Conservation (phyloP, 2,888 invertebrate genomes). For the Melanostoma scalare region DNA sequence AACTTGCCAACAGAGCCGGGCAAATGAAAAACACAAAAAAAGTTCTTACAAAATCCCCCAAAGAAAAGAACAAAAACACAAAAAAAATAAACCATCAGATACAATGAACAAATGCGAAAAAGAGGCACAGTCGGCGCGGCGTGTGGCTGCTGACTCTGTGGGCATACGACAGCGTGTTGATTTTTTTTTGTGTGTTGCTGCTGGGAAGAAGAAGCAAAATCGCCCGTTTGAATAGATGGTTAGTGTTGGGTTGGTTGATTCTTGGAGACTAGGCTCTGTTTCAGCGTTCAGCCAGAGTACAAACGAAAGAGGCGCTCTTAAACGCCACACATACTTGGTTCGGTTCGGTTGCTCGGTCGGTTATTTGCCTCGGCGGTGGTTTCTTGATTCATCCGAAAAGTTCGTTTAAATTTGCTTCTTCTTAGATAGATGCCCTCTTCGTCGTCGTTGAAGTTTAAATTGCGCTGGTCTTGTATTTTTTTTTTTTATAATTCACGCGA, state of each 20-base stretch:
- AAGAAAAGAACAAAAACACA: conserved; percentile 34
- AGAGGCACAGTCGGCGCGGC: conserved; percentile 60
- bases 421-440: conserved; percentile 60
- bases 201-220: conserved; percentile 58
- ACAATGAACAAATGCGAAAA: conserved; percentile 68
- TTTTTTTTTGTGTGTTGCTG: conserved; percentile 19
- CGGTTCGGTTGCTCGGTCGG: conserved; percentile 42
- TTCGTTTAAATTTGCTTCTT: conserved; percentile 74
- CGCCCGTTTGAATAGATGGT: conserved; percentile 59
- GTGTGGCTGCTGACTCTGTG: conserved; percentile 56
- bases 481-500: background rate
- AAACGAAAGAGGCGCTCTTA: conserved; percentile 67
- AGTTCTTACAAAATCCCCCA: conserved; percentile 31
- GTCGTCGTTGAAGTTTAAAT: background rate
- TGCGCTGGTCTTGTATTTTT: background rate
- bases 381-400: conserved; percentile 73
- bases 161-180: conserved; percentile 52
- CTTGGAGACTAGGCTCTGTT: conserved; percentile 65
- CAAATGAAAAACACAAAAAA: conserved; percentile 22
- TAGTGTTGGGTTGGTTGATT: conserved; percentile 57
- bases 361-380: conserved; percentile 56
- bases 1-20: conserved; percentile 56
- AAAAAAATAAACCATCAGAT: conserved; percentile 46
- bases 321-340: conserved; percentile 48
- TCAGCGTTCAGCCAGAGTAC: conserved; percentile 68